Conservation (phyloP, 2,797 vertebrate species). For the Ceryle rudis region DNA sequence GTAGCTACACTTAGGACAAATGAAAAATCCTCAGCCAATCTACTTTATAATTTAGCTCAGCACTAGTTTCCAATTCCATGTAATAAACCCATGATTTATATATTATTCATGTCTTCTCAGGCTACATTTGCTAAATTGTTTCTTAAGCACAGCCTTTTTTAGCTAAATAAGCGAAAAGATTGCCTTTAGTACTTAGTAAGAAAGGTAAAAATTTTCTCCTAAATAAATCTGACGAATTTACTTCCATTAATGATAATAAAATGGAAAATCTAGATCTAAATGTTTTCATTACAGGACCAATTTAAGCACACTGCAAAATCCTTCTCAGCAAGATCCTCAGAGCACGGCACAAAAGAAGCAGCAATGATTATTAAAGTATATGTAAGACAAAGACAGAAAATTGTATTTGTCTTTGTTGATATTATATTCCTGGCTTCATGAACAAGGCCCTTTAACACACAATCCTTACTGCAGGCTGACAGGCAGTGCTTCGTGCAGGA, state of each 20-base stretch:
- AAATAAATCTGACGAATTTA: neutral
- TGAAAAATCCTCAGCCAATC: neutral
- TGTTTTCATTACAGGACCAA: neutral
- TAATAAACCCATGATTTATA: neutral
- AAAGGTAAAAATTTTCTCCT: neutral
- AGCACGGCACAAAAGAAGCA: neutral
- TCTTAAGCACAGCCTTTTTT: neutral
- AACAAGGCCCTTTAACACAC: neutral
- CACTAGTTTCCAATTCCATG: neutral
- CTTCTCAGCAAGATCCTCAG: neutral
- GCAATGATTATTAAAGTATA: neutral
- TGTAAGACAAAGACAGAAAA: neutral
- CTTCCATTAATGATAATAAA: neutral
- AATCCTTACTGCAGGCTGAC: neutral
- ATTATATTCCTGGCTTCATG: neutral
- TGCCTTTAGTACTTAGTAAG: neutral
- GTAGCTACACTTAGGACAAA: neutral
- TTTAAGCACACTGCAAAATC: neutral
- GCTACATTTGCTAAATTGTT: neutral
- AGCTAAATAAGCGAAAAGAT: neutral
- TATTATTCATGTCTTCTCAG: neutral
- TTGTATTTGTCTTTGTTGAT: neutral
- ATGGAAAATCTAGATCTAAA: neutral
- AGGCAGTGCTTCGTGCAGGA: neutral
- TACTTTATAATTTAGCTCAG: neutral